Base-by-base conservation (phyloP, 2,888 invertebrate species). In the Yponomeuta cagnagella region DNA sequence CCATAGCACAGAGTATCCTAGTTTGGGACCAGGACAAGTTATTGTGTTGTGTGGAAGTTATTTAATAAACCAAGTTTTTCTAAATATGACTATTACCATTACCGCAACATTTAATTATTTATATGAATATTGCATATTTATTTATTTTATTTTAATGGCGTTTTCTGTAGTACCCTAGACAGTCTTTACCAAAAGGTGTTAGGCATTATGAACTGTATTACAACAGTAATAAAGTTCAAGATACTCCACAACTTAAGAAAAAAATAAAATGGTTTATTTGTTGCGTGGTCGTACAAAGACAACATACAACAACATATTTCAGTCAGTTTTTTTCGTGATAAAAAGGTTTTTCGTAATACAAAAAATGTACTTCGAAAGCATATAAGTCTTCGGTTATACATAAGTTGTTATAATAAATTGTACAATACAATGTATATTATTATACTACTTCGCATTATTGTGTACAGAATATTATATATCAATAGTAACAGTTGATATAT, bases 341-440 rank as follows among this genome's bases (percentile, higher is more conserved):
- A 58, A 58, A 58, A 58, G 52, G 6, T 58, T 15, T 58, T 58
- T 58, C 8, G 15, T 15, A 15, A 58, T 58, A 58, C 52, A 58
- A 58, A 58, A 52, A 15, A 58, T 58, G 52, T 15, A 58, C 52
- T 58, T 58, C 15, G 52, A 9, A 58, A 58, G 15, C 52, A 15
- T 58, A 15, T 58, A 58, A 58, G 52, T 15, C 15, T 58, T 58
- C 15, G 52, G 15, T 58, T 12, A 58, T 58, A 58, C 52, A 58
- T 58, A 58, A 15, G 15, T 58, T 58, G 15, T 58, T 12, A 58
- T 58, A 15, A 58, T 58, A 58, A 58, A 58, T 58, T 15, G 15
- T 71, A 72, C 63, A 65, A 23, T 63, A 72, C 72, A 73, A 71
- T 30, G 23, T 10, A 52, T 31, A 9, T 58, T 72, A 10, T 1